phyloP scores from a whole-genome alignment of 2,113 vertebrate genomes.

The Siniperca chuatsi region DNA sequence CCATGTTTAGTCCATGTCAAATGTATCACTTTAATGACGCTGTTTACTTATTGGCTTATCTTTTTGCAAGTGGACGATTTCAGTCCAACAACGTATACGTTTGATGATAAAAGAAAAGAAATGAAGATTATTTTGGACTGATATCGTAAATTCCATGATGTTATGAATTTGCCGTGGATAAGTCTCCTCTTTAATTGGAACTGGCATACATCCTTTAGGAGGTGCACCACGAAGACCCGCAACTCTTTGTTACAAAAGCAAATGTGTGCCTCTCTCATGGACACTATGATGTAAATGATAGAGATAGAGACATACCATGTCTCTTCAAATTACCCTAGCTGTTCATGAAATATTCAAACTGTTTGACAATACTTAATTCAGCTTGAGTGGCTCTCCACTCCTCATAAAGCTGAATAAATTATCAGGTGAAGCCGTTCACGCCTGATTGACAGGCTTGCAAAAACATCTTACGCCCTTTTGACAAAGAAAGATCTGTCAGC shows the following conservation, averaged over 20 bases:
- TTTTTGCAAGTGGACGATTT: not conserved
- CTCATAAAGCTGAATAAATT: constrained; percentile 57
- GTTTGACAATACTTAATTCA: constrained; percentile 57
- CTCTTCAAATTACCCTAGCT: constrained; percentile 35
- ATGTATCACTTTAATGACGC: constrained; percentile 49
- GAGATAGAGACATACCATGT: constrained; percentile 32
- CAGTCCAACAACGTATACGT: constrained; percentile 10
- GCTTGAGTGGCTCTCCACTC: constrained; percentile 23
- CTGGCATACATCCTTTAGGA: not conserved
- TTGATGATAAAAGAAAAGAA: not conserved
- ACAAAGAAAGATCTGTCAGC: constrained; percentile 31
- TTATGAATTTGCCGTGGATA: not conserved
- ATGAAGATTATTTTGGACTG: not conserved
- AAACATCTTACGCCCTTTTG: not conserved
- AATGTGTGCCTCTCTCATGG: constrained; percentile 1
- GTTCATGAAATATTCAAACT: constrained; percentile 68
- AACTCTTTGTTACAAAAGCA: not conserved
- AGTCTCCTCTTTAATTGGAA: constrained; percentile 22
- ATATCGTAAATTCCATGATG: not conserved
- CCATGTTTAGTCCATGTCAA: constrained; percentile 15
- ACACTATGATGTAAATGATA: constrained; percentile 15
- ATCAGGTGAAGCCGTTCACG: constrained; percentile 22
- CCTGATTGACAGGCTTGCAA: constrained; percentile 41
- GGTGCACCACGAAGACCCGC: not conserved
- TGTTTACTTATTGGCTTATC: constrained; percentile 3